phyloP scores from a whole-genome alignment of 2,888 invertebrate species.

The Dryococelus australis region DNA sequence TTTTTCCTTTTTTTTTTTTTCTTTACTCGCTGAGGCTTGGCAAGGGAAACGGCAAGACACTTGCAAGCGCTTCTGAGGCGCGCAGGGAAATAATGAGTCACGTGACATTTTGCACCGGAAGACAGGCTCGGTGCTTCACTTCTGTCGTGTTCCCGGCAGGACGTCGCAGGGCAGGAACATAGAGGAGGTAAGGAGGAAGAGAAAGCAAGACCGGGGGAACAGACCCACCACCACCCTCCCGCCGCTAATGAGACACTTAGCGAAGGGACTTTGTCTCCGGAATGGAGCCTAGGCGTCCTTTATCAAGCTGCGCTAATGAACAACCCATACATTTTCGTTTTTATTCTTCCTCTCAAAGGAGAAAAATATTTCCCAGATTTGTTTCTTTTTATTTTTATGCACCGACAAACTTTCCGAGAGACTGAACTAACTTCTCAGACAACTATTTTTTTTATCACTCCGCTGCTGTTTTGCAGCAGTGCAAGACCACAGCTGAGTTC shows the following conservation, averaged over 20 bases:
- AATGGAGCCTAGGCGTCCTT: background rate
- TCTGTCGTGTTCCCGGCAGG: background rate
- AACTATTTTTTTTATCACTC: too few species aligned
- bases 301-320: conserved; percentile 16
- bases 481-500: too few species aligned
- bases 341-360: background rate
- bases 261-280: background rate
- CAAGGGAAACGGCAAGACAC: too few species aligned
- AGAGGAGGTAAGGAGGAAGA: background rate
- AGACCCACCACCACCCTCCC: background rate
- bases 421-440: too few species aligned
- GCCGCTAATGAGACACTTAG: conserved; percentile 8
- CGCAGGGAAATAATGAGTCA: conserved; percentile 13
- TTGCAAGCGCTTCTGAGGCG: background rate
- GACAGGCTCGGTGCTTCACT: too few species aligned
- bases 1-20: too few species aligned
- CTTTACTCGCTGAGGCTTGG: too few species aligned
- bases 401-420: too few species aligned
- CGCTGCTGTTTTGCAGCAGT: too few species aligned
- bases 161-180: background rate
- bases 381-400: too few species aligned
- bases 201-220: background rate
- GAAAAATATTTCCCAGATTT: too few species aligned
- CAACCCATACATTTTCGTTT: background rate
- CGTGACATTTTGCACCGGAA: background rate